phyloP scores from a whole-genome alignment of 2,888 invertebrate genomes.

The Pyrocoelia pectoralis region DNA sequence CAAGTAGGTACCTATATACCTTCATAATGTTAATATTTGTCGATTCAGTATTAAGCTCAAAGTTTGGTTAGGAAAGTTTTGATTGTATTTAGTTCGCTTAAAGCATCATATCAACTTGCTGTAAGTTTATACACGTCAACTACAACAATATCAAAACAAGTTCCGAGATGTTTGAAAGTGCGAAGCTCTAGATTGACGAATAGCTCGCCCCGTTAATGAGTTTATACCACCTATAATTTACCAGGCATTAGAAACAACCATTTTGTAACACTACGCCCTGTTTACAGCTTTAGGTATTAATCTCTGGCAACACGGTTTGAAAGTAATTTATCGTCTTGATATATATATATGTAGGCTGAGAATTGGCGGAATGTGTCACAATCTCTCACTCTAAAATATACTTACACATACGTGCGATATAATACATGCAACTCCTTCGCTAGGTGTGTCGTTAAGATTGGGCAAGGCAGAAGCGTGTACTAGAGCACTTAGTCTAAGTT shows the following conservation, averaged over 20 bases:
- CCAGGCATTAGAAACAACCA: slow-evolving; percentile 33
- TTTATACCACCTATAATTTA: slow-evolving; percentile 42
- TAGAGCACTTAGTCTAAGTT: slow-evolving; percentile 34
- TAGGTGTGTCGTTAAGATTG: slow-evolving; percentile 32
- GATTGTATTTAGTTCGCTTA: background rate
- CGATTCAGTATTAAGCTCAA: background rate
- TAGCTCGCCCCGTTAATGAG: slow-evolving; percentile 40
- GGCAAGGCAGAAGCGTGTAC: slow-evolving; percentile 35
- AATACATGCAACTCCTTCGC: slow-evolving; percentile 22
- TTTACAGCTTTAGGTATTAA: slow-evolving; percentile 36
- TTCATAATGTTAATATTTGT: no score
- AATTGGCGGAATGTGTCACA: slow-evolving; percentile 30
- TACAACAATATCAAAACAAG: slow-evolving; percentile 3
- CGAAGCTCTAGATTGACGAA: slow-evolving; percentile 37
- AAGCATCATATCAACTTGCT: background rate
- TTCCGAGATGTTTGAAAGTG: slow-evolving; percentile 11
- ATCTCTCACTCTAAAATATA: slow-evolving; percentile 1
- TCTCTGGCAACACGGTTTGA: slow-evolving; percentile 32
- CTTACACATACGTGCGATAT: slow-evolving; percentile 13
- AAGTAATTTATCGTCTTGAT: slow-evolving; percentile 34
- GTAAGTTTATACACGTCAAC: background rate
- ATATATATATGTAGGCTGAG: slow-evolving; percentile 24
- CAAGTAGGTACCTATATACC: no score
- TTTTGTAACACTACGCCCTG: slow-evolving; percentile 33
- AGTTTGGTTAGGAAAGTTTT: background rate